Conservation (phyloP, 2,888 invertebrate species). For the Taenaris catops region DNA sequence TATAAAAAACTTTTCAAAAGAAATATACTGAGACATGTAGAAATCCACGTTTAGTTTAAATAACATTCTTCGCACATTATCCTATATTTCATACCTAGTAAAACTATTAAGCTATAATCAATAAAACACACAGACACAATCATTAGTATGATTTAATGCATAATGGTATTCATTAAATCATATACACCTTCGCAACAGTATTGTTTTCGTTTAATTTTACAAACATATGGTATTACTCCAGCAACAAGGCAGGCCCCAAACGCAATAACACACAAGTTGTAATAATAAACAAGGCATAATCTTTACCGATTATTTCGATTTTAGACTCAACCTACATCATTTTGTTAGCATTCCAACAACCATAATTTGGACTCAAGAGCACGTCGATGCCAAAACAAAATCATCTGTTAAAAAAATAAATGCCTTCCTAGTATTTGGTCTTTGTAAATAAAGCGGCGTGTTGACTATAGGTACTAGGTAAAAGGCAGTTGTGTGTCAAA, state of each 20-base stretch:
- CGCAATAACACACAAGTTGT: conserved; percentile 38
- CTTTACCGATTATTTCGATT: conserved; percentile 29
- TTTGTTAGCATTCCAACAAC: conserved; percentile 32
- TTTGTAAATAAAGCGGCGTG: no score
- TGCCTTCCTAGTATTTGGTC: conserved; percentile 6
- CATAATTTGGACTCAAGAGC: conserved; percentile 22
- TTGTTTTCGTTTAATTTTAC: conserved; percentile 20
- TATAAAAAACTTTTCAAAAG: no score
- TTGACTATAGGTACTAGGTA: conserved; percentile 8
- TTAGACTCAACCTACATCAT: conserved; percentile 18
- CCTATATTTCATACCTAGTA: no score
- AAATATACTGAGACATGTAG: no score
- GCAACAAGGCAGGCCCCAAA: conserved; percentile 25
- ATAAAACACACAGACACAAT: no score
- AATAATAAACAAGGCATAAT: conserved; percentile 47
- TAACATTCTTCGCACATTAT: no score
- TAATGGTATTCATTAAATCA: conserved; percentile 18
- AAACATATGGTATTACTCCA: conserved; percentile 38
- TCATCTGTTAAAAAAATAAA: conserved; percentile 17
- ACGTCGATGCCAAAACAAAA: conserved; percentile 21
- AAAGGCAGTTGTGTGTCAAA: background rate
- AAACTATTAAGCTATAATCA: no score
- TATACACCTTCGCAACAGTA: conserved; percentile 3
- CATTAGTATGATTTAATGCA: no score
- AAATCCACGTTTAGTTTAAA: no score